Conservation (phyloP, 2,888 invertebrate genomes). For the Chymomyza amoena region DNA sequence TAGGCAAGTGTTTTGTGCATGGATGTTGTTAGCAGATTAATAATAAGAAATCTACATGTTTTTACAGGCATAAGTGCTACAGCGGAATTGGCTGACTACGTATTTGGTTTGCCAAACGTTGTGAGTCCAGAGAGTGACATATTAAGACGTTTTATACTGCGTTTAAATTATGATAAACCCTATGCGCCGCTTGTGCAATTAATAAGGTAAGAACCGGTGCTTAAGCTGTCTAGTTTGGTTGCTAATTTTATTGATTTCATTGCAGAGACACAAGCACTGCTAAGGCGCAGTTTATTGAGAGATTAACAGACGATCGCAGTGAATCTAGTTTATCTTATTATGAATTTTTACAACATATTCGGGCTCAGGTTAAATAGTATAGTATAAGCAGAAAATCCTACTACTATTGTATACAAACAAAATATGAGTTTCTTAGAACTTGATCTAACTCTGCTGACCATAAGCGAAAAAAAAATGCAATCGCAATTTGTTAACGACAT, state of each 20-base stretch:
- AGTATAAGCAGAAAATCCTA: constrained; percentile 63
- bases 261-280: constrained; percentile 94
- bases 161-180: constrained; percentile 92
- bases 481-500: not conserved
- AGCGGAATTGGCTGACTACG: constrained; percentile 87
- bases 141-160: constrained; percentile 88
- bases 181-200: constrained; percentile 88
- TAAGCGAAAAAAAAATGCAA: not conserved
- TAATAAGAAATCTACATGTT: not conserved
- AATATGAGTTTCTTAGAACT: constrained; percentile 57
- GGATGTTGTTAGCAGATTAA: not conserved
- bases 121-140: constrained; percentile 87
- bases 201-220: constrained; percentile 83
- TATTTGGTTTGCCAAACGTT: constrained; percentile 88
- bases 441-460: not conserved
- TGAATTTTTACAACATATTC: constrained; percentile 98
- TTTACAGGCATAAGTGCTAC: constrained; percentile 84
- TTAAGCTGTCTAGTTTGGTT: not conserved
- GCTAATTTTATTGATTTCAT: constrained; percentile 14
- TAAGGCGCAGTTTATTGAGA: constrained; percentile 89
- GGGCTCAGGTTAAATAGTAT: constrained; percentile 90
- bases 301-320: constrained; percentile 94
- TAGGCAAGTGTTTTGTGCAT: constrained; percentile 78
- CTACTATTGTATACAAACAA: constrained; percentile 57
- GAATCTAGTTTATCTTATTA: constrained; percentile 97